These are phyloP conservation scores for Poeciliopsis prolifica DNA, from an alignment of 2,113 vertebrate species.

Conservation along the genomic window DNA sequence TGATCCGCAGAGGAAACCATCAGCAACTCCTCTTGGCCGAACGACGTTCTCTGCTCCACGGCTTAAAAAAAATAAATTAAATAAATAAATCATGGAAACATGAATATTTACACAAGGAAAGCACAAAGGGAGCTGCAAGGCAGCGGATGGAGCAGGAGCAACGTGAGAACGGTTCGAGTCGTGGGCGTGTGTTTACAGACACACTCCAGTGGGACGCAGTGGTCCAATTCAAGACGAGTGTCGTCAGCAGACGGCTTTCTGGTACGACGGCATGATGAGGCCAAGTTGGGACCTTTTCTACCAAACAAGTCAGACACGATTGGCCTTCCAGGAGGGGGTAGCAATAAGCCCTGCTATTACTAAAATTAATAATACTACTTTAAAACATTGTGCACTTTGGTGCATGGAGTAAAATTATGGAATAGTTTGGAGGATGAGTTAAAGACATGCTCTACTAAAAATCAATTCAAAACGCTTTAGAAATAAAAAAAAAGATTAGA, in stretches of 20 bases:
- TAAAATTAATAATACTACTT: not conserved
- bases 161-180: not conserved
- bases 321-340: not conserved
- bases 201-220: not conserved
- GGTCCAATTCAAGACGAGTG: not conserved
- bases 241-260: not conserved
- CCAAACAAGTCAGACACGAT: conserved; percentile 18
- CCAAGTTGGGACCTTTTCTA: conserved; percentile 14
- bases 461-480: too few species aligned
- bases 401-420: too few species aligned
- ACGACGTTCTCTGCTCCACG: not conserved
- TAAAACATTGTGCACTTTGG: too few species aligned
- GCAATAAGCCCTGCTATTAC: not conserved
- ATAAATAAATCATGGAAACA: conserved; percentile 28
- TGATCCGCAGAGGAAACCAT: conserved; percentile 6
- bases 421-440: too few species aligned
- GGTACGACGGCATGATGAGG: not conserved
- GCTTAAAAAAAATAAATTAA: conserved; percentile 3
- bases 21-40: not conserved
- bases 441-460: too few species aligned
- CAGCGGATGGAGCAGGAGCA: too few species aligned
- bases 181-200: not conserved
- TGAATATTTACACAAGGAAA: conserved; percentile 50
- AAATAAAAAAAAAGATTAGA: too few species aligned
- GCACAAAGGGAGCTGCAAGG: not conserved